Base-by-base conservation (phyloP, 2,888 invertebrate genomes). In the Anagyrus pseudococci region DNA sequence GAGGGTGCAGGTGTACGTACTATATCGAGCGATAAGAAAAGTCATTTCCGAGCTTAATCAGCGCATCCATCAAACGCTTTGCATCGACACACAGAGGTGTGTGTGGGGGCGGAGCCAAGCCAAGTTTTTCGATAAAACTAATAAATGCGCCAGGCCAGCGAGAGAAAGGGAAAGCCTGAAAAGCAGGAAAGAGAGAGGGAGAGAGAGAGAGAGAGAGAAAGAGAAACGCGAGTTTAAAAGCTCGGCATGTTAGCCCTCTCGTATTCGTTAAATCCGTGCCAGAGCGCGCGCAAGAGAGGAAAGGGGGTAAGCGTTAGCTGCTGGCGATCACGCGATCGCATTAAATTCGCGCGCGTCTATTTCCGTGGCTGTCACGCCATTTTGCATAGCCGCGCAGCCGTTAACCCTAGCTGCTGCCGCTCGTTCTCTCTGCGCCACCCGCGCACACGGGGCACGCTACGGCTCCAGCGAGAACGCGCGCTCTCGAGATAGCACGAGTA, bases 311-410 rank as follows among this genome's bases (percentile, higher is more conserved):
- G 33, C 33, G 33, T n/a, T 33, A 33, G 13, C n/a, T n/a, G 50
- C n/a, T n/a, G n/a, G 70, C 67, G 73, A 76, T 74, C 76, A 76
- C 75, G 77, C 75, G 77, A 77, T 73, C 72, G 71, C 72, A 70
- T 73, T 71, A 76, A 77, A 77, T 74, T 75, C 73, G 70, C 70
- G 71, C 71, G 70, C 71, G 72, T 76, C 76, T 77, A 77, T 77
- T 77, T 76, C 74, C 73, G 76, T 75, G 70, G 61, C 74, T 77
- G 76, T 74, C 77, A 74, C 75, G 75, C 75, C 75, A 77, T 75
- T 76, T 71, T 72, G 74, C 76, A 77, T 74, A 73, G 76, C 66
- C 75, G 62, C 72, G 72, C 75, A 75, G 75, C 67, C 77, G 71
- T 76, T 77, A 74, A 76, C 76, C 75, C 73, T 73, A 50, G 48